phyloP scores from a whole-genome alignment of 2,888 invertebrate species.

The Dermolepida albohirtum region DNA sequence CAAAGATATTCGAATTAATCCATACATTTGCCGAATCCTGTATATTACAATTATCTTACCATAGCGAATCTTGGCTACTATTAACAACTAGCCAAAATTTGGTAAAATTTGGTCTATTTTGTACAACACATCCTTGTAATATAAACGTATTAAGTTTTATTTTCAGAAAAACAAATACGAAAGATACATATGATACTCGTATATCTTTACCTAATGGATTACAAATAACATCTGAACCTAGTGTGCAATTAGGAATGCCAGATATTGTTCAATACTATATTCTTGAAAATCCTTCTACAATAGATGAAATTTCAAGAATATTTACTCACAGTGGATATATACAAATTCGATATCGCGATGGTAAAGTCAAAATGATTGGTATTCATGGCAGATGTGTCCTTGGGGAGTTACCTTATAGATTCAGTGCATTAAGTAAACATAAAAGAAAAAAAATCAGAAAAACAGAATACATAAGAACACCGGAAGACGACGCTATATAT shows the following conservation, averaged over 20 bases:
- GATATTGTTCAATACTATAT: constrained; percentile 38
- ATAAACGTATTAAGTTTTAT: background rate
- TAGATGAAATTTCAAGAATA: constrained; percentile 34
- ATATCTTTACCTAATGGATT: constrained; percentile 39
- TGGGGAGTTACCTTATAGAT: constrained; percentile 16
- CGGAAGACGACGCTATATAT: constrained; percentile 8
- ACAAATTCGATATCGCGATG: constrained; percentile 37
- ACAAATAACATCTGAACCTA: constrained; percentile 30
- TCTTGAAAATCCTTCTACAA: constrained; percentile 17
- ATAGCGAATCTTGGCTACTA: too few relatives aligned
- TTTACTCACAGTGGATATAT: constrained; percentile 30
- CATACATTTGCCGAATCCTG: too few relatives aligned
- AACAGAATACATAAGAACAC: background rate
- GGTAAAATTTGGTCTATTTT: too few relatives aligned
- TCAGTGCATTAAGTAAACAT: background rate
- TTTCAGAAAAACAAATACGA: too few relatives aligned
- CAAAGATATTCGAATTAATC: too few relatives aligned
- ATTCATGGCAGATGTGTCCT: constrained; percentile 28
- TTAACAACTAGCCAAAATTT: too few relatives aligned
- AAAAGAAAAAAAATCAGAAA: constrained; percentile 10
- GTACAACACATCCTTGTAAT: background rate
- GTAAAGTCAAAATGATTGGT: constrained; percentile 37
- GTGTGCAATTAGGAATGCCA: constrained; percentile 6
- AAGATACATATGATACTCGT: constrained; percentile 33
- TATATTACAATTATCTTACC: too few relatives aligned